phyloP scores from a whole-genome alignment of 2,888 invertebrate species.

The Ophion ellenae region DNA sequence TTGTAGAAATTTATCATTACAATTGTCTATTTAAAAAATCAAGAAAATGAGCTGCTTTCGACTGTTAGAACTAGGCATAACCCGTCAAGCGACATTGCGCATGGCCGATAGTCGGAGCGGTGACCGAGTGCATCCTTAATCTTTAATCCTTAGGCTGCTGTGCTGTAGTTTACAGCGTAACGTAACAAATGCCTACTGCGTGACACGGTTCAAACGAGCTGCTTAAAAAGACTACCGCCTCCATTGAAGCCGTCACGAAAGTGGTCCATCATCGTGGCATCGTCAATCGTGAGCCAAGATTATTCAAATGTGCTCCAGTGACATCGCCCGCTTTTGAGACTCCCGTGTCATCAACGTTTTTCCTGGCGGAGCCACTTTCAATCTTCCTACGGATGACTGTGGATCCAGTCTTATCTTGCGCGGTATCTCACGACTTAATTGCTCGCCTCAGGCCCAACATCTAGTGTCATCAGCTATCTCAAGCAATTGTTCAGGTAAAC shows the following conservation, averaged over 20 bases:
- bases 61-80: too few relatives aligned
- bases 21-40: too few relatives aligned
- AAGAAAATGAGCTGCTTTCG: too few relatives aligned
- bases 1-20: too few relatives aligned
- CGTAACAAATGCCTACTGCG: not conserved
- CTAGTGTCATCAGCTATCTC: not conserved
- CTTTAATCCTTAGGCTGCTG: not conserved
- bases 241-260: not conserved
- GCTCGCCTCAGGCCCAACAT: not conserved
- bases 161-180: not conserved
- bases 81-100: too few relatives aligned
- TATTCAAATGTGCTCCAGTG: conserved; percentile 26
- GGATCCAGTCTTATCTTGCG: conserved; percentile 4
- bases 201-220: not conserved
- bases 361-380: not conserved
- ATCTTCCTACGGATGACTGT: too few relatives aligned
- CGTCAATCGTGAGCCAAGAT: conserved; percentile 10
- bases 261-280: conserved; percentile 4
- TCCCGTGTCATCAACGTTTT: not conserved
- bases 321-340: not conserved
- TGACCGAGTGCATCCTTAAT: too few relatives aligned
- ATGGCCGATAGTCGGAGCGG: too few relatives aligned
- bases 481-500: not conserved
- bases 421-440: not conserved
- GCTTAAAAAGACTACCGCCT: conserved; percentile 12